Evolutionary conservation across 2,113 vertebrate genomes (phyloP).

Genomic region (Benitochromis conjunctus): DNA sequence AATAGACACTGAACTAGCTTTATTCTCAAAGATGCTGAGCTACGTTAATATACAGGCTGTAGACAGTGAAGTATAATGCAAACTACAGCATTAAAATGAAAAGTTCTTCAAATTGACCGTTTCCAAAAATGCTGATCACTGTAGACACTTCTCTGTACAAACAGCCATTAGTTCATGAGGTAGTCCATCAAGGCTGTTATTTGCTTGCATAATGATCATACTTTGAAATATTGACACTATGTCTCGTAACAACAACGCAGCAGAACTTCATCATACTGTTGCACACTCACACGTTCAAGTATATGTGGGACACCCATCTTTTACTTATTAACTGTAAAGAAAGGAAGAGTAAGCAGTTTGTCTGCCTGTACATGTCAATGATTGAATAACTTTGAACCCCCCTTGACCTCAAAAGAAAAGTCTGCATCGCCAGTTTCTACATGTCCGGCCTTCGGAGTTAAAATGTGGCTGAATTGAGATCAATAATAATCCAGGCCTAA

Average conservation of each 20-base stretch:
- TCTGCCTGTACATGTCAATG: background rate
- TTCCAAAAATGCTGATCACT: background rate
- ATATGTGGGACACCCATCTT: background rate
- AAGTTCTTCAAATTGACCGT: background rate
- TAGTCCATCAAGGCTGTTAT: background rate
- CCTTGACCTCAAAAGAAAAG: background rate
- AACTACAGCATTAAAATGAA: background rate
- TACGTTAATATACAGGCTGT: background rate
- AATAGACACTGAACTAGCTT: background rate
- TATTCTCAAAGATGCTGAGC: background rate
- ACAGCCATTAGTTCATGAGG: background rate
- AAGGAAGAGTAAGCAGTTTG: background rate
- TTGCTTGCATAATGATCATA: background rate
- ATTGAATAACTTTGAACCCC: background rate
- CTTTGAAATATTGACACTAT: background rate
- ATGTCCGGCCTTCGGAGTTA: background rate
- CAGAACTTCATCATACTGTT: background rate
- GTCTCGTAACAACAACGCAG: background rate
- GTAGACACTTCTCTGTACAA: background rate
- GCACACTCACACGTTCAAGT: background rate
- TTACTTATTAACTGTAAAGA: constrained; percentile 20
- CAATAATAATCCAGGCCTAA: background rate
- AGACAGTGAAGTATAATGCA: background rate
- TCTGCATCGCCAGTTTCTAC: background rate
- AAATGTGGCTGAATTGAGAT: background rate